Evolutionary conservation across 1,140 invertebrate genomes (phyloP).

Genomic region (Schlechtendalia chinensis): DNA sequence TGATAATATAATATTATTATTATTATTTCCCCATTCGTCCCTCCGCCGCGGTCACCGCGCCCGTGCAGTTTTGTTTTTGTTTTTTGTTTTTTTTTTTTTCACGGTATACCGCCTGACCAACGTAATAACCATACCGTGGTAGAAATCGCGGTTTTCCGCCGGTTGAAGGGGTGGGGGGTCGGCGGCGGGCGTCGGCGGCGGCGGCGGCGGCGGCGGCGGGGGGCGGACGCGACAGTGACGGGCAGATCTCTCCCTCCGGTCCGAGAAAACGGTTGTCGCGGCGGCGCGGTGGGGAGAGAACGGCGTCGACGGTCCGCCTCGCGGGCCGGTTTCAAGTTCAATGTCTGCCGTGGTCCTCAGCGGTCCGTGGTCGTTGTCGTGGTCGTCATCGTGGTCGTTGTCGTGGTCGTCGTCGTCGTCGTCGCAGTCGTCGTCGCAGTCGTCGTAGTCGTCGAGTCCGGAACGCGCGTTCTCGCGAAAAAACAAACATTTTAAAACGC

Average conservation of each 20-base stretch:
- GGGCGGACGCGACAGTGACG: not conserved
- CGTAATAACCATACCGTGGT: no score
- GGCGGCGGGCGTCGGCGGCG: not conserved
- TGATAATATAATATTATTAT: constrained; percentile 15
- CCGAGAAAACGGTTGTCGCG: constrained; percentile 6
- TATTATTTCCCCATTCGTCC: no score
- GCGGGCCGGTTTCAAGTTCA: constrained; percentile 22
- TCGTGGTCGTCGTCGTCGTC: not conserved
- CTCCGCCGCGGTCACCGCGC: no score
- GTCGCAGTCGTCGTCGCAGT: not conserved
- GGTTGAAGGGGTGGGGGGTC: no score
- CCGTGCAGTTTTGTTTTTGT: not conserved
- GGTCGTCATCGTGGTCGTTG: constrained; percentile 10
- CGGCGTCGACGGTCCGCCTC: not conserved
- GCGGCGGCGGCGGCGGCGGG: not conserved
- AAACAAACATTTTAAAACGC: no score
- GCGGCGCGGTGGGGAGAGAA: not conserved
- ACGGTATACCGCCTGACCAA: not conserved
- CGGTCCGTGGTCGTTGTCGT: not conserved
- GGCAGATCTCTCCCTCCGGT: not conserved
- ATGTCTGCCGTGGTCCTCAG: constrained; percentile 16
- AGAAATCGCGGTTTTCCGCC: constrained; percentile 1
- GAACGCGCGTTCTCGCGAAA: no score
- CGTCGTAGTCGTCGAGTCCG: not conserved
- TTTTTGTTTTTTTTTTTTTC: no score